Evolutionary conservation across 2,888 invertebrate species (phyloP).

Genomic region (Amphimallon solstitiale): DNA sequence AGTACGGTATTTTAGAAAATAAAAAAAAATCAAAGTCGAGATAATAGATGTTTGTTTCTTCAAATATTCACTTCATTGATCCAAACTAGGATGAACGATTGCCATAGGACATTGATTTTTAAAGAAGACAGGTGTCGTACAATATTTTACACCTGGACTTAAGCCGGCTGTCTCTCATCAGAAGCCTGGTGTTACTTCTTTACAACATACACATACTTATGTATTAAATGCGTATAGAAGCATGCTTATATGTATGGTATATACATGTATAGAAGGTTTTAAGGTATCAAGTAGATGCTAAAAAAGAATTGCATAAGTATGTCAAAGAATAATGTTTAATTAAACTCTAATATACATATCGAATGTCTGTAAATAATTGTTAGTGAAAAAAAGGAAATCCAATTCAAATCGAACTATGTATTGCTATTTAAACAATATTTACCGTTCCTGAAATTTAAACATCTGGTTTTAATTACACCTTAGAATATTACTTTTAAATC

Average conservation of each 20-base stretch:
- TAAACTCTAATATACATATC: not conserved
- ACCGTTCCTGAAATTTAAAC: too few relatives aligned
- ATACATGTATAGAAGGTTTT: not conserved
- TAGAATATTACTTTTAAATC: too few relatives aligned
- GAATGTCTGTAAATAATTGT: not conserved
- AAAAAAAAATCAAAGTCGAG: not conserved
- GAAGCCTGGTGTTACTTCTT: slow-evolving; percentile 48
- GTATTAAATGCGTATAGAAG: not conserved
- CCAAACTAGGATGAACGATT: slow-evolving; percentile 57
- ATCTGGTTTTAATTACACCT: too few relatives aligned
- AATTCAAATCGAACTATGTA: too few relatives aligned
- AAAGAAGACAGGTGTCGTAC: slow-evolving; percentile 60
- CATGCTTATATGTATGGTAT: not conserved
- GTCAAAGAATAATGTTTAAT: not conserved
- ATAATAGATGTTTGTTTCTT: slow-evolving; percentile 17
- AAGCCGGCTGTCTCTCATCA: slow-evolving; percentile 56
- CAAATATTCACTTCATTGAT: slow-evolving; percentile 50
- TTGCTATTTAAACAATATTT: too few relatives aligned
- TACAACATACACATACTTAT: slow-evolving; percentile 23
- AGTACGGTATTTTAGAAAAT: not conserved
- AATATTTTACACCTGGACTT: slow-evolving; percentile 60
- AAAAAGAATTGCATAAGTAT: not conserved
- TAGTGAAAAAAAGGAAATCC: not conserved
- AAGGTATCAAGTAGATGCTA: not conserved
- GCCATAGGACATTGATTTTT: slow-evolving; percentile 62